Base-by-base conservation (phyloP, 1,140 invertebrate genomes). In the Drosophila repleta region DNA sequence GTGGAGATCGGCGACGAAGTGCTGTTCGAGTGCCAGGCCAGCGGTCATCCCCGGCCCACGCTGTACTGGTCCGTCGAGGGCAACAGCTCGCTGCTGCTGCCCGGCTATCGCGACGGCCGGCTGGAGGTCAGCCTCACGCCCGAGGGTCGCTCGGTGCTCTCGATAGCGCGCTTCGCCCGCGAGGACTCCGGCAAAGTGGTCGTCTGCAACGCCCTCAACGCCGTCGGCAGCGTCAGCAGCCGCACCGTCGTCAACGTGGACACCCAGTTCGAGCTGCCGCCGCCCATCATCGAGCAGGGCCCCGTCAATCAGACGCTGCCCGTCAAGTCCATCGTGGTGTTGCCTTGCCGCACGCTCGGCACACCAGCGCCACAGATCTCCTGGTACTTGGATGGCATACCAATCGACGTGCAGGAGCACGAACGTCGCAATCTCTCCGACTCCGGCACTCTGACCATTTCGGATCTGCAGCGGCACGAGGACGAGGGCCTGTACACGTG, bases 291-390 rank as follows among this genome's bases (percentile, higher is more conserved):
- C 84, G 94, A 95, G 70, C 93, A 95, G 75, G 97, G 97, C 29
- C 97, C 97, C 41, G 95, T 96, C 76, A 98, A 98, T 93, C 97
- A 98, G 94, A 99, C 97, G 8, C 92, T 96, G 82, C 95, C 95
- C 56, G 93, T 96, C 29, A 94, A 95, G 91, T 95, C 95, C 58
- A 93, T 96, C 64, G 97, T 96, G 18, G 94, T 95, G 77, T 93
- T 98, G 76, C 95, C 94, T 4, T 98, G 97, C 72, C 93, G 94
- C 79, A 96, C 96, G 0, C 93, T 94, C 48, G 96, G 96, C 11
- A 94, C 93, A 77, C 96, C 96, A 46, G 93, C 94, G 71, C 96
- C 96, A 2, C 93, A 95, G 45, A 96, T 97, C 57, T 95, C 95
- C 1, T 97, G 97, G 97, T 97, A 97, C 92, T 95, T 95, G 80